Percentiles rank a stretch among this genome's conserved stretches.
phyloP scores from a whole-genome alignment of 2,113 vertebrate species.

The Perca flavescens region DNA sequence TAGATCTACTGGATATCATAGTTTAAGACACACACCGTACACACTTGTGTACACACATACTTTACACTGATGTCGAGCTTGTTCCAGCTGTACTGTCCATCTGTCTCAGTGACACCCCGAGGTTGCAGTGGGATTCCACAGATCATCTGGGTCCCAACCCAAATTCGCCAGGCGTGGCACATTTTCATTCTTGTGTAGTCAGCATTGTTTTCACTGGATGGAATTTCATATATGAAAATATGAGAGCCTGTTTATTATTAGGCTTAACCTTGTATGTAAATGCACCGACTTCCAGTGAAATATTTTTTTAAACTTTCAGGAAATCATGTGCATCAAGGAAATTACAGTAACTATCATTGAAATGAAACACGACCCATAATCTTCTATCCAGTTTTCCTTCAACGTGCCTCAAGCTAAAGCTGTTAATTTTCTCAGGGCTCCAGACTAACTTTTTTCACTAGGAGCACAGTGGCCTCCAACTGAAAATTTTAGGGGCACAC shows the following conservation, averaged over 20 bases:
- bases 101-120: conserved; percentile 12
- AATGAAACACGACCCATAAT: not conserved
- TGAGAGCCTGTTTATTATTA: not conserved
- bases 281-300: not conserved
- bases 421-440: too few relatives aligned
- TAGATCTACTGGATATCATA: not conserved
- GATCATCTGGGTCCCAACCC: not conserved
- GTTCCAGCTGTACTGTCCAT: conserved; percentile 29
- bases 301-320: not conserved
- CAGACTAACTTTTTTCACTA: too few relatives aligned
- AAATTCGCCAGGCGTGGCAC: not conserved
- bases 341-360: not conserved
- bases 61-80: conserved; percentile 10
- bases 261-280: not conserved
- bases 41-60: not conserved
- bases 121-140: conserved; percentile 31
- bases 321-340: not conserved
- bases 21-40: not conserved
- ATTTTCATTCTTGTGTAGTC: conserved; percentile 5
- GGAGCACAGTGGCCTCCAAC: too few relatives aligned
- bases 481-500: too few relatives aligned
- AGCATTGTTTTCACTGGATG: conserved; percentile 21
- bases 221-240: not conserved
- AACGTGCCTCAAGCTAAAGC: not conserved
- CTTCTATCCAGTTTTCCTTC: not conserved